Percentiles rank a stretch among this genome's conserved stretches.
phyloP scores from a whole-genome alignment of 2,888 invertebrate species.

The Mantis religiosa region DNA sequence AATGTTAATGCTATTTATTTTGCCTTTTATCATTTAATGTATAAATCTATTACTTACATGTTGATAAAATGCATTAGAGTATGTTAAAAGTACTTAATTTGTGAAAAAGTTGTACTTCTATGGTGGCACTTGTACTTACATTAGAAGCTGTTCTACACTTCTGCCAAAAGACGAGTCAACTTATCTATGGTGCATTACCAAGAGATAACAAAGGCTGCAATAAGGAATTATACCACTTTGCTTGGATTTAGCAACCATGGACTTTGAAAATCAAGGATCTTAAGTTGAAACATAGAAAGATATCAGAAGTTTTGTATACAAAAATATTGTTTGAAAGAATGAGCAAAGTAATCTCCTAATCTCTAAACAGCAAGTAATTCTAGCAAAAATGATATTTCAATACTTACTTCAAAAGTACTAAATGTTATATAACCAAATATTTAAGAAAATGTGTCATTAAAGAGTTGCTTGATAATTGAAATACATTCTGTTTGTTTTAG shows the following conservation, averaged over 20 bases:
- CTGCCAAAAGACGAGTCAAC: neutral
- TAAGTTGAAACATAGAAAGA: too few species aligned
- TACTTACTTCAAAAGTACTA: neutral
- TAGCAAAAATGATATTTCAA: neutral
- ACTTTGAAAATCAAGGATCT: neutral
- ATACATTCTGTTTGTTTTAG: neutral
- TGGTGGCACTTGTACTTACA: too few species aligned
- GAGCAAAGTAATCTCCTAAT: neutral
- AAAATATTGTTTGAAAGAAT: too few species aligned
- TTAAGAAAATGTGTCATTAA: neutral
- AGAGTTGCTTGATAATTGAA: neutral
- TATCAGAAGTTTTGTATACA: too few species aligned
- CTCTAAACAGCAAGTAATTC: neutral
- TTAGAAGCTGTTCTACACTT: neutral
- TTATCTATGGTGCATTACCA: neutral
- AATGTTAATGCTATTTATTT: too few species aligned
- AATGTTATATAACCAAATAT: neutral
- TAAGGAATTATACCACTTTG: neutral
- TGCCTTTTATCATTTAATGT: too few species aligned
- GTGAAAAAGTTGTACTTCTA: too few species aligned
- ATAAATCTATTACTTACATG: too few species aligned
- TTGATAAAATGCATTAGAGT: too few species aligned
- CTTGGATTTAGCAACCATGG: neutral
- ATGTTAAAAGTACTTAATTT: too few species aligned
- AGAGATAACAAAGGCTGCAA: neutral